Conservation (phyloP, 1,140 invertebrate species). For the Pseudomyrmex cubaensis region DNA sequence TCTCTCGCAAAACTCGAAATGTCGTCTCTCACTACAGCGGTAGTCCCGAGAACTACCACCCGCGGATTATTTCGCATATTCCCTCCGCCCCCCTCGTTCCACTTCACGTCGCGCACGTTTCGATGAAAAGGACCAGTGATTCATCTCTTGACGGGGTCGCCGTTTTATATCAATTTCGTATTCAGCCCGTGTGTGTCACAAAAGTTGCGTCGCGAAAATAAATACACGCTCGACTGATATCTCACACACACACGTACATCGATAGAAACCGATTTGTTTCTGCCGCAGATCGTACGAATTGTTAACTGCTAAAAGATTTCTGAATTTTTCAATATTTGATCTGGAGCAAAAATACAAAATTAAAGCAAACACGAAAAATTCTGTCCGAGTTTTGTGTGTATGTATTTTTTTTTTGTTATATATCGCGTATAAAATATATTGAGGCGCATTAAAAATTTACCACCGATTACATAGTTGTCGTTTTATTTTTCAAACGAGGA, state of each 20-base stretch:
- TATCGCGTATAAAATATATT: no score
- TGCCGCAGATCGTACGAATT: slow-evolving; percentile 8
- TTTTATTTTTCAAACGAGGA: neutral
- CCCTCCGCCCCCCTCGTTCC: neutral
- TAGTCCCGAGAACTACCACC: neutral
- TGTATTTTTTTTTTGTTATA: neutral
- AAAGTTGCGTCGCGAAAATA: slow-evolving; percentile 2
- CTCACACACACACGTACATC: neutral
- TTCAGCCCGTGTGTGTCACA: neutral
- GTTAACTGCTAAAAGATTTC: slow-evolving; percentile 4
- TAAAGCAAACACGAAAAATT: neutral
- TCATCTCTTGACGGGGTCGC: slow-evolving; percentile 18
- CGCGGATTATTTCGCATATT: slow-evolving; percentile 17
- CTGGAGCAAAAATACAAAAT: neutral
- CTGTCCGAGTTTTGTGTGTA: neutral
- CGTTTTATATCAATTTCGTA: neutral
- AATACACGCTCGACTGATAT: neutral
- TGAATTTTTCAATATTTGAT: slow-evolving; percentile 6
- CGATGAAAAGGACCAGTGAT: neutral
- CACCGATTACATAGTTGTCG: neutral
- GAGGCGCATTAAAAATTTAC: neutral
- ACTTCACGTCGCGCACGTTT: neutral
- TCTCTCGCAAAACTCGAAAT: neutral
- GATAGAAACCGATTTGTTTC: neutral
- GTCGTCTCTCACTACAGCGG: neutral